Evolutionary conservation across 1,140 invertebrate species (phyloP), one percentile per base, ranked within the genome.

Genomic region (Drosophila funebris): DNA sequence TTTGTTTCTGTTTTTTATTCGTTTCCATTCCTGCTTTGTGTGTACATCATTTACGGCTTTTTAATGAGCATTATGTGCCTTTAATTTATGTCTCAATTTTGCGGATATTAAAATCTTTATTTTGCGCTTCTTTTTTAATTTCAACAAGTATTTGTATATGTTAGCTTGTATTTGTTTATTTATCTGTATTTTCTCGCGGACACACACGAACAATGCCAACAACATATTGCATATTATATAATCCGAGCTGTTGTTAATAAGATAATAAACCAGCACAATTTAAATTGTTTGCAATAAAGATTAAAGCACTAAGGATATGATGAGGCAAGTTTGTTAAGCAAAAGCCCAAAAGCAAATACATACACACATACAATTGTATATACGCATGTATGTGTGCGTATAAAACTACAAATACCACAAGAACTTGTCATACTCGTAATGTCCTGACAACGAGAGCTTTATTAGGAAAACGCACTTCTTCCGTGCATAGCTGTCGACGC

Each of bases 61-160:
- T 89, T 89, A 90, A 89, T 89, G 80, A 90, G 85, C 72, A 90
- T 89, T 90, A 90, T 89, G 85, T 76, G 74, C 58, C 56, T 90
- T 89, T 89, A 90, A 89, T 90, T 89, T 90, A 89, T 89, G 85
- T 82, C 74, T 78, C 85, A 89, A 89, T 90, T 89, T 90, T 69
- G 81, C 77, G 85, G 72, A 76, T 78, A 89, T 89, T 88, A 83
- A 88, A 83, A 82, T 83, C 53, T 79, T 78, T 60, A 71, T 76
- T 87, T 70, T 58, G 29, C 50, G 43, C 22, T 53, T 52, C 16
- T 37, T 50, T 33, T 11, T 48, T 62, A 39, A 37, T 39, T 8
- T 48, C 48, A 14, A 16, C 13, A 20, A 50, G 18, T 39, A 20
- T 13, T 37, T 39, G 20, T 11, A n/a, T 44, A 37, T 39, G 11